phyloP scores from a whole-genome alignment of 30 jellyfish, hydroid and myxozoan genomes.

The Turritopsis rubra region DNA sequence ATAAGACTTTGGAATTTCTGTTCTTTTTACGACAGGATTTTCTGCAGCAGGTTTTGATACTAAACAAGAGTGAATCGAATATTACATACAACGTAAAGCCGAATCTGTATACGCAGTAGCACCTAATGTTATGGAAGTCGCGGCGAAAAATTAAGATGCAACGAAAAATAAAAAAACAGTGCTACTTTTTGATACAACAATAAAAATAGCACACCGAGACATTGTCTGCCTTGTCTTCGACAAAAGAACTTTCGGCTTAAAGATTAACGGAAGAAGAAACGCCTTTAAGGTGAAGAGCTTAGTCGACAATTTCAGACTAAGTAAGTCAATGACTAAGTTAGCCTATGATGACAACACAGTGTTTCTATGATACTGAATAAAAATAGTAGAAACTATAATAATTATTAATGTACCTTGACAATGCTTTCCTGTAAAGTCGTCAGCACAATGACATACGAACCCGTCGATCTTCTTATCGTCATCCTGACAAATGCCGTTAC shows the following conservation, averaged over 20 bases:
- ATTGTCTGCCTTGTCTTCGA: not conserved
- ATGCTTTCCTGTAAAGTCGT: conserved; percentile 83
- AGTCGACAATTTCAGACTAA: too few relatives aligned
- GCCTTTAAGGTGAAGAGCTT: too few relatives aligned
- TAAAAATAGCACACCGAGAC: not conserved
- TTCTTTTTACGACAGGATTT: conserved; percentile 74
- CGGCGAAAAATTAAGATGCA: too few relatives aligned
- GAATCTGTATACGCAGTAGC: too few relatives aligned
- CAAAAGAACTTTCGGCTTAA: too few relatives aligned
- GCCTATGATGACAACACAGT: too few relatives aligned
- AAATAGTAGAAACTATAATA: not conserved
- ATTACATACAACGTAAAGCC: not conserved
- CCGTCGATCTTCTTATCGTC: conserved; percentile 91
- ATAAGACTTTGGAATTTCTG: conserved; percentile 50
- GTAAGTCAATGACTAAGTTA: too few relatives aligned
- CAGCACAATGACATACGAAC: conserved; percentile 61
- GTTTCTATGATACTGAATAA: not conserved
- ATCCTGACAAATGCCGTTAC: conserved; percentile 66
- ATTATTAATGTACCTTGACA: conserved; percentile 98
- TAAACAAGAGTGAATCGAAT: conserved; percentile 17
- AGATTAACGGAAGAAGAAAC: too few relatives aligned
- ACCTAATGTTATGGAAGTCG: too few relatives aligned
- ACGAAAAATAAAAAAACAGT: not conserved
- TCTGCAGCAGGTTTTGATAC: conserved; percentile 90
- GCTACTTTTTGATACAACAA: not conserved